Evolutionary conservation across 2,797 vertebrate species (phyloP).

Genomic region (Thalassophryne amazonica): DNA sequence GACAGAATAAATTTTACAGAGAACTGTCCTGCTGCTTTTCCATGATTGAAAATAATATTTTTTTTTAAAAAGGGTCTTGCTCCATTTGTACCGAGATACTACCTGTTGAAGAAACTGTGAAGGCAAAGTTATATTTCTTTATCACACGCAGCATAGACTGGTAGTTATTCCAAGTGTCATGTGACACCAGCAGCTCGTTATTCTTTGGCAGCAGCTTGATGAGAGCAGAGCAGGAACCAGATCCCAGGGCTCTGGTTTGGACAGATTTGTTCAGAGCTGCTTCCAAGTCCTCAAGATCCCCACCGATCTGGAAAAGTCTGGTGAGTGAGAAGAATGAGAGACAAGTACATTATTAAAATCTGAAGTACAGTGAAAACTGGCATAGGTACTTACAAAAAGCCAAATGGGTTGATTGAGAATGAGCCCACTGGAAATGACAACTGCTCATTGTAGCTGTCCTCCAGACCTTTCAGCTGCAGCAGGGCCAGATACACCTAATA

Average conservation of each 20-base stretch:
- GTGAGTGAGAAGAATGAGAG: not conserved
- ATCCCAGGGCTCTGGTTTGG: slow-evolving; percentile 70
- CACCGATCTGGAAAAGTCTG: slow-evolving; percentile 89
- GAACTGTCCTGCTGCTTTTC: not conserved
- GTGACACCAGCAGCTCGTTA: slow-evolving; percentile 88
- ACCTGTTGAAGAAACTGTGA: slow-evolving; percentile 77
- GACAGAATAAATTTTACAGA: not conserved
- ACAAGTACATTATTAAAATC: not conserved
- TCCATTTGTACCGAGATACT: not conserved
- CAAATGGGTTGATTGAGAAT: slow-evolving; percentile 84
- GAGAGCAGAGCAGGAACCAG: slow-evolving; percentile 92
- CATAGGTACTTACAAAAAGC: slow-evolving; percentile 85
- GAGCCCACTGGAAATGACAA: slow-evolving; percentile 76
- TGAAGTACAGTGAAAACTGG: not conserved
- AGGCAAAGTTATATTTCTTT: slow-evolving; percentile 90
- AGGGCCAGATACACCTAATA: slow-evolving; percentile 84
- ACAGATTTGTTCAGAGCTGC: slow-evolving; percentile 84
- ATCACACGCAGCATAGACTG: slow-evolving; percentile 91
- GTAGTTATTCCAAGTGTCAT: slow-evolving; percentile 92
- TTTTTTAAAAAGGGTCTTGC: not conserved
- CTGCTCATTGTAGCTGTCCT: slow-evolving; percentile 85
- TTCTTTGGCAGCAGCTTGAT: slow-evolving; percentile 89
- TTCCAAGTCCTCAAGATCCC: slow-evolving; percentile 93
- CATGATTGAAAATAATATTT: not conserved
- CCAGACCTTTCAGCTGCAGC: slow-evolving; percentile 91